Percentiles rank a stretch among this genome's conserved stretches.
These are phyloP conservation scores for Lota lota DNA, from an alignment of 2,113 vertebrate genomes.

Conservation along the genomic window DNA sequence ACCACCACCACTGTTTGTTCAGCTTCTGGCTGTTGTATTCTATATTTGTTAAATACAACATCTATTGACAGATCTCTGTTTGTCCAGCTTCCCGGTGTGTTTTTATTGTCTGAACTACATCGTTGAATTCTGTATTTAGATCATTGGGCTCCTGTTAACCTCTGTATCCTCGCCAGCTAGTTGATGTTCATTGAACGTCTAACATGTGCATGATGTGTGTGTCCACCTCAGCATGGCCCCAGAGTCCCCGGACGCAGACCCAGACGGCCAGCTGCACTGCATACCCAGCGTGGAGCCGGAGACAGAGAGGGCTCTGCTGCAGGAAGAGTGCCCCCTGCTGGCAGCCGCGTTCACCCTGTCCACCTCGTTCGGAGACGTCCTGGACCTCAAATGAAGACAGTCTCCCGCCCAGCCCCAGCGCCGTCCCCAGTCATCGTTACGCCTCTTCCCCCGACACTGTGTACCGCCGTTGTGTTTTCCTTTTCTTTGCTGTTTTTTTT, in stretches of 20 bases:
- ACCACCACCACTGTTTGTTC: too few species aligned
- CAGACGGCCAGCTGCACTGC: constrained; percentile 69
- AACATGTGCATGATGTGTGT: neutral
- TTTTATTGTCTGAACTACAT: too few species aligned
- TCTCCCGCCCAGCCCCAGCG: constrained; percentile 38
- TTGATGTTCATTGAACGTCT: too few species aligned
- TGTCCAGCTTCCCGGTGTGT: too few species aligned
- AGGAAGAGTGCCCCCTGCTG: constrained; percentile 75
- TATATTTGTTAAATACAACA: too few species aligned
- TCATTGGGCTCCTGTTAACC: too few species aligned
- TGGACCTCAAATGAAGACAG: constrained; percentile 92
- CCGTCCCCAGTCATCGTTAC: constrained; percentile 37
- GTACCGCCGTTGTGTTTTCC: too few species aligned
- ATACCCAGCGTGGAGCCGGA: constrained; percentile 77
- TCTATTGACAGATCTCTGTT: too few species aligned
- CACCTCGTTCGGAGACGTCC: constrained; percentile 83
- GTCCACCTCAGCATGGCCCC: constrained; percentile 75
- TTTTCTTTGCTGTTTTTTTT: constrained; percentile 8
- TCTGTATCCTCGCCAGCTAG: too few species aligned
- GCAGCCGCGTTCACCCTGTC: constrained; percentile 75
- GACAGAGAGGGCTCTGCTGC: constrained; percentile 61
- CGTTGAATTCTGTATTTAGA: too few species aligned
- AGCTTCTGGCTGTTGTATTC: too few species aligned
- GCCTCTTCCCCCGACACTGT: too few species aligned
- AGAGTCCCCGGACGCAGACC: constrained; percentile 75